Conservation (phyloP, 2,888 invertebrate genomes). For the Sminthurides aquaticus region DNA sequence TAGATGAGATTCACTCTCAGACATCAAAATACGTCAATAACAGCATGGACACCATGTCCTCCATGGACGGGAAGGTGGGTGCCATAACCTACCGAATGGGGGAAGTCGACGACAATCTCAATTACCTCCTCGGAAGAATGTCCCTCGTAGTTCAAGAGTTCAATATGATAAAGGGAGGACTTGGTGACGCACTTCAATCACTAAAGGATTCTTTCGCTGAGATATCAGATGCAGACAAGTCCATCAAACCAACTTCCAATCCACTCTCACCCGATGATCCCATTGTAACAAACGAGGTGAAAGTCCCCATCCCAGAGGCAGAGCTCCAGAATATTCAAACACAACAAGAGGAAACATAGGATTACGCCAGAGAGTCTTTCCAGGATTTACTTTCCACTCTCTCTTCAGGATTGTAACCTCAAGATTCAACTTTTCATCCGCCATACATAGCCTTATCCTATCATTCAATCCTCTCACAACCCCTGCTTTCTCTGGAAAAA, state of each 20-base stretch:
- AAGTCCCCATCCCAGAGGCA: not conserved
- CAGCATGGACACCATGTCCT: constrained; percentile 66
- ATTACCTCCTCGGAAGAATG: constrained; percentile 69
- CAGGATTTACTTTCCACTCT: no score
- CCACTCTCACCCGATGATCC: not conserved
- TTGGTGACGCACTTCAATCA: constrained; percentile 58
- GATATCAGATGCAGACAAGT: constrained; percentile 17
- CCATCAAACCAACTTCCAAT: not conserved
- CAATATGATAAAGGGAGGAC: constrained; percentile 66
- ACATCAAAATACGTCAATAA: constrained; percentile 73
- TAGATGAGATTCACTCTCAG: constrained; percentile 68
- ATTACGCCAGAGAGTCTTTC: no score
- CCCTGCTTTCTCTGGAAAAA: no score
- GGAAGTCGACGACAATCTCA: constrained; percentile 72
- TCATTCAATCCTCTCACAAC: no score
- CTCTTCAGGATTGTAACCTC: no score
- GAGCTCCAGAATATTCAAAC: constrained; percentile 6
- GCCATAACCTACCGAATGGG: constrained; percentile 67
- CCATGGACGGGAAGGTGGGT: constrained; percentile 69
- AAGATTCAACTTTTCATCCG: no score
- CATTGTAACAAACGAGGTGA: not conserved
- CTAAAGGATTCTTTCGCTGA: constrained; percentile 37
- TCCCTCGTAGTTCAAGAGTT: constrained; percentile 78
- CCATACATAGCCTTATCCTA: no score
- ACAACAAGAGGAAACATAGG: not conserved